A percentile compares a stretch with the other conserved stretches of the same genome.
These are phyloP conservation scores for Lepisosteus osseus DNA, from an alignment of 2,113 vertebrate genomes.

Conservation along the genomic window DNA sequence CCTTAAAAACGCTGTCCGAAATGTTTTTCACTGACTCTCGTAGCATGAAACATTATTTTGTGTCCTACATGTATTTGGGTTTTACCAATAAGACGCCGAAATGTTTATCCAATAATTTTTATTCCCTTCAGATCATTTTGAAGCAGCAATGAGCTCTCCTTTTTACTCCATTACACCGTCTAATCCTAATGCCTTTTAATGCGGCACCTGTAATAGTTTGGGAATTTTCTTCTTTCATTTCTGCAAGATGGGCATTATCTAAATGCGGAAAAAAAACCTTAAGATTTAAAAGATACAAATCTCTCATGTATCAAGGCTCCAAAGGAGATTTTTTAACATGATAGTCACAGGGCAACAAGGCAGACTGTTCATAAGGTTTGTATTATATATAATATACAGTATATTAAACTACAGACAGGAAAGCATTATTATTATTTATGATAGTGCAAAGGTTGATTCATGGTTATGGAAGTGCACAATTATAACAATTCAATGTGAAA, in stretches of 20 bases:
- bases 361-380: not conserved
- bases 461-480: constrained; percentile 5
- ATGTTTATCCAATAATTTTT: not conserved
- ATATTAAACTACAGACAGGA: not conserved
- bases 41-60: no score
- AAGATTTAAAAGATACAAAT: not conserved
- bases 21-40: no score
- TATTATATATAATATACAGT: not conserved
- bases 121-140: not conserved
- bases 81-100: not conserved
- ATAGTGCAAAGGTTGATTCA: not conserved
- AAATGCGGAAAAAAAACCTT: not conserved
- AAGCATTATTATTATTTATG: not conserved
- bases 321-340: not conserved
- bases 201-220: not conserved
- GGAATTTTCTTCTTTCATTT: not conserved
- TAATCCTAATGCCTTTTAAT: not conserved
- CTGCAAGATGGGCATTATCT: not conserved
- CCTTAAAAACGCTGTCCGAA: no score
- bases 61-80: no score
- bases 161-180: not conserved
- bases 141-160: not conserved
- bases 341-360: not conserved
- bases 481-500: not conserved
- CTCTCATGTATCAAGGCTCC: not conserved